Conservation (phyloP, 1,140 invertebrate species). For the Rhynchophorus ferrugineus region DNA sequence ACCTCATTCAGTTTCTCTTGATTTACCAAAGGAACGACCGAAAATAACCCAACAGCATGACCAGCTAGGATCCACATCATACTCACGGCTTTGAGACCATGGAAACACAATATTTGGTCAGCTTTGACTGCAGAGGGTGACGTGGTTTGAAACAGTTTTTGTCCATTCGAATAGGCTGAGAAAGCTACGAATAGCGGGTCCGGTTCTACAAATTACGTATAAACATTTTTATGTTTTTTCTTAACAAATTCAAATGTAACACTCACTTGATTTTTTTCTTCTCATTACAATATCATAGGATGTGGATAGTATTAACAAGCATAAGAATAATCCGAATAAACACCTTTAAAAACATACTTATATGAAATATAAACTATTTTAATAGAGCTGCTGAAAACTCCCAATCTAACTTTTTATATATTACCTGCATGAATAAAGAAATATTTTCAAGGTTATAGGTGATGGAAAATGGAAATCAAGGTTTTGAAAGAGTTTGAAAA, state of each 20-base stretch:
- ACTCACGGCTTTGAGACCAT: conserved; percentile 36
- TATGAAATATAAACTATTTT: too few species aligned
- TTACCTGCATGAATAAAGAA: too few species aligned
- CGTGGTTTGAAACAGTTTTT: conserved; percentile 21
- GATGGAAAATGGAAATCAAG: too few species aligned
- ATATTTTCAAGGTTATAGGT: too few species aligned
- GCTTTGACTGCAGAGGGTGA: not conserved
- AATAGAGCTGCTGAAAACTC: too few species aligned
- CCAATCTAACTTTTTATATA: too few species aligned
- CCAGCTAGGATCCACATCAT: conserved; percentile 36
- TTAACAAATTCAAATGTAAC: not conserved
- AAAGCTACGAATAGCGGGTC: conserved; percentile 22
- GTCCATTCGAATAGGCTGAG: conserved; percentile 23
- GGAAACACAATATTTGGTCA: conserved; percentile 33
- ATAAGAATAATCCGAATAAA: not conserved
- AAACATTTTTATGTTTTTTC: not conserved
- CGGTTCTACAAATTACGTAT: not conserved
- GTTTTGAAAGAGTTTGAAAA: too few species aligned
- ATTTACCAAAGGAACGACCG: conserved; percentile 7
- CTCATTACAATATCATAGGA: not conserved
- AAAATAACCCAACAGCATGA: conserved; percentile 20
- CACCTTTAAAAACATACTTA: too few species aligned
- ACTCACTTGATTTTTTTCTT: not conserved
- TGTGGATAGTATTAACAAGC: not conserved
- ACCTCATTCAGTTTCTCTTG: conserved; percentile 6